A percentile compares a stretch with the other conserved stretches of the same genome.
Evolutionary conservation across 37 sponge, comb jelly and placozoan genomes (phyloP).

Genomic region (Halisarca cf. caerulea): DNA sequence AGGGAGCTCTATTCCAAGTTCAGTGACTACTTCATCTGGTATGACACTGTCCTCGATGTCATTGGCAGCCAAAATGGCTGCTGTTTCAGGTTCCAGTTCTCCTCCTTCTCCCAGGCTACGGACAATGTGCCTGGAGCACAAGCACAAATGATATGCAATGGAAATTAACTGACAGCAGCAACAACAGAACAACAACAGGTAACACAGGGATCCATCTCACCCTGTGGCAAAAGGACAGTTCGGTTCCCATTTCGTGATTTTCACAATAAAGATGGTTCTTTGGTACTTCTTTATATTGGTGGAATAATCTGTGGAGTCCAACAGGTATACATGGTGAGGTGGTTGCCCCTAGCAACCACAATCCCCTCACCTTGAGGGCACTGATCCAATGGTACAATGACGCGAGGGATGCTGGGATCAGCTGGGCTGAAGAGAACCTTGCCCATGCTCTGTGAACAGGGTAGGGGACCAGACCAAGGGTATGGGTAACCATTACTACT

Average conservation of each 20-base stretch:
- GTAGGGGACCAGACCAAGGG: too few relatives aligned
- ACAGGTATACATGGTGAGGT: neutral
- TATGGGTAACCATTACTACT: too few relatives aligned
- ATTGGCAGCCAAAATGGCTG: conserved; percentile 81
- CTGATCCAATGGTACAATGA: conserved; percentile 73
- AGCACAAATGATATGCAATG: neutral
- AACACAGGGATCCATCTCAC: conserved; percentile 26
- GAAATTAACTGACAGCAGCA: neutral
- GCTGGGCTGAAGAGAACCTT: conserved; percentile 47
- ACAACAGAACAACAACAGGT: neutral
- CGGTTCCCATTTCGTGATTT: conserved; percentile 43
- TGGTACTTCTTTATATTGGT: conserved; percentile 56
- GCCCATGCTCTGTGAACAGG: neutral
- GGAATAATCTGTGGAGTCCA: conserved; percentile 38
- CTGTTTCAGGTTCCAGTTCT: conserved; percentile 82
- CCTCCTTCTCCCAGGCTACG: conserved; percentile 82
- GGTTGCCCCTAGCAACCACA: neutral
- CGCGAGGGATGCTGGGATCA: conserved; percentile 77
- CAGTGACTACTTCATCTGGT: conserved; percentile 46
- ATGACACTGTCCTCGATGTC: conserved; percentile 71
- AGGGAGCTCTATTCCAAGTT: conserved; percentile 62
- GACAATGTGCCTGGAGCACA: conserved; percentile 50
- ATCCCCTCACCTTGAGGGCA: conserved; percentile 60
- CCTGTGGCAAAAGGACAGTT: conserved; percentile 73
- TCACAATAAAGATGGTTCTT: conserved; percentile 62